A percentile compares a stretch with the other conserved stretches of the same genome.
These are phyloP conservation scores for Athalia cordata DNA, from an alignment of 2,888 invertebrate species.

Conservation along the genomic window DNA sequence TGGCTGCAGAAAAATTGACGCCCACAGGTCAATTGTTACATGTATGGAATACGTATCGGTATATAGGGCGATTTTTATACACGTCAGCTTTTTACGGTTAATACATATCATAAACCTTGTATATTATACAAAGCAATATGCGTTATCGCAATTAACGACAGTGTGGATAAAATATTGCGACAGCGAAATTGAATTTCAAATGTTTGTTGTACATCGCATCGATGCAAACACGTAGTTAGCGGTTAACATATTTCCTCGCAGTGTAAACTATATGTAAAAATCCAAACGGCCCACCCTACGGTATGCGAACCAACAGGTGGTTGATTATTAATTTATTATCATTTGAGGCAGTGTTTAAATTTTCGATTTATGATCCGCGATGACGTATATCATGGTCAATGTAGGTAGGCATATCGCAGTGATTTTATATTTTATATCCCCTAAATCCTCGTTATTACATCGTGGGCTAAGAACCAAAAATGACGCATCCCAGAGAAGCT, in stretches of 20 bases:
- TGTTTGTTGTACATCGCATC: slow-evolving; percentile 26
- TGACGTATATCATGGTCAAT: no score
- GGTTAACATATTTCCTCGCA: not conserved
- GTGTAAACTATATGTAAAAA: not conserved
- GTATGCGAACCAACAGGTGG: slow-evolving; percentile 39
- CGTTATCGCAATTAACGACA: no score
- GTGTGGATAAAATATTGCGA: not conserved
- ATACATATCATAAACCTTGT: not conserved
- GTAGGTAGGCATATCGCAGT: no score
- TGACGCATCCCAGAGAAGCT: no score
- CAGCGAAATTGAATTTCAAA: slow-evolving; percentile 16
- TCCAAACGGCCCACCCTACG: slow-evolving; percentile 26
- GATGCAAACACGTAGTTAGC: not conserved
- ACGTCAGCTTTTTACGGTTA: no score
- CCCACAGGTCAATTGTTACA: not conserved
- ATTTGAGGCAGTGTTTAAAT: no score
- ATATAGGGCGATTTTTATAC: no score
- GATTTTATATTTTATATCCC: no score
- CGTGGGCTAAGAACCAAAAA: no score
- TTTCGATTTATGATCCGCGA: no score
- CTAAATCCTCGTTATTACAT: not conserved
- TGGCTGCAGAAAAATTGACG: not conserved
- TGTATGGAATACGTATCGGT: not conserved
- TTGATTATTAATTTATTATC: slow-evolving; percentile 24
- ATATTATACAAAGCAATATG: not conserved